Percentiles rank a stretch among this genome's conserved stretches.
Evolutionary conservation across 2,113 vertebrate species (phyloP).

Genomic region (Gymnorhina tibicen): DNA sequence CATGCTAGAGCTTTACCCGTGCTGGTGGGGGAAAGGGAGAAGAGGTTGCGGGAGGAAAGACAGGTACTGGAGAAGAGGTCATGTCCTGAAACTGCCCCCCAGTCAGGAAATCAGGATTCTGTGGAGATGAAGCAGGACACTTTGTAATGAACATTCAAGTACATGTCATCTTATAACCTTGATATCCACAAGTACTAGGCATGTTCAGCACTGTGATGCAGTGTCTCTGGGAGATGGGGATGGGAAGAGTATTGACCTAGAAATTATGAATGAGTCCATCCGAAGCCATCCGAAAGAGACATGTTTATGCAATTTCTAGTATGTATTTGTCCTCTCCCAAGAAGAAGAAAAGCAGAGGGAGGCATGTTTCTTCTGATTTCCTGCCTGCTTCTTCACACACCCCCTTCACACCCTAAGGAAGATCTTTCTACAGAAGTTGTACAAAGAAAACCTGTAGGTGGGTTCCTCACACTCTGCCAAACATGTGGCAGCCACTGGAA

Average conservation of each 20-base stretch:
- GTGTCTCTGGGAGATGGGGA: background rate
- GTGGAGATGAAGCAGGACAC: background rate
- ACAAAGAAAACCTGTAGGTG: background rate
- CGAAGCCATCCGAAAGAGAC: background rate
- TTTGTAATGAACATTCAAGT: background rate
- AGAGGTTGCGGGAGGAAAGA: background rate
- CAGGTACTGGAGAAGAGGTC: background rate
- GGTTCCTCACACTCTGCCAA: background rate
- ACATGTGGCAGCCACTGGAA: conserved; percentile 9
- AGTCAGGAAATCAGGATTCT: background rate
- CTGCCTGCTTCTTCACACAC: background rate
- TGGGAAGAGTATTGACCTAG: background rate
- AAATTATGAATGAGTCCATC: background rate
- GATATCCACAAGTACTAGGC: background rate
- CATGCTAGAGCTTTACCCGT: background rate
- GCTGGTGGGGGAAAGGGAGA: background rate
- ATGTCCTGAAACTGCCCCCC: background rate
- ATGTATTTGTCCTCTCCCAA: background rate
- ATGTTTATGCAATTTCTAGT: background rate
- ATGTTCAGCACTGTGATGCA: background rate
- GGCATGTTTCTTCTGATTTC: background rate
- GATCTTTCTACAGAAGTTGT: background rate
- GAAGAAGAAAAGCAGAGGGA: background rate
- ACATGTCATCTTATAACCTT: background rate
- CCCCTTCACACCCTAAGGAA: background rate